phyloP scores from a whole-genome alignment of 2,113 vertebrate species.

The Pipa parva region DNA sequence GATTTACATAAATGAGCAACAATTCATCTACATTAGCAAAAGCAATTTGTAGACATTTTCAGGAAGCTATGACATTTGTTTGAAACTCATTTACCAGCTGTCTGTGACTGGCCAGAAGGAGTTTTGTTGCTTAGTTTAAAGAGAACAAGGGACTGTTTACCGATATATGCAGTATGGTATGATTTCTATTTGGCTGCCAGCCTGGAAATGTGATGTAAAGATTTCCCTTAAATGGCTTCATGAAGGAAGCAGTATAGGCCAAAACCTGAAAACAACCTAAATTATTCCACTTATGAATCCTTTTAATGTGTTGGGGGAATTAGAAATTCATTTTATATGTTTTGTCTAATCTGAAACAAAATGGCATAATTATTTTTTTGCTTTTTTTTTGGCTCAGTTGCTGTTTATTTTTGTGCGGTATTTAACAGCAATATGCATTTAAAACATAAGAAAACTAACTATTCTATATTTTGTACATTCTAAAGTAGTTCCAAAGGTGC shows the following conservation, averaged over 20 bases:
- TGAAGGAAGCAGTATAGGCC: slow-evolving; percentile 22
- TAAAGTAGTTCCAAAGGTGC: too few relatives aligned
- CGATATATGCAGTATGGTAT: slow-evolving; percentile 18
- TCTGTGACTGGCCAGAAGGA: slow-evolving; percentile 27
- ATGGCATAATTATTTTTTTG: not conserved
- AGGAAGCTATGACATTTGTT: slow-evolving; percentile 41
- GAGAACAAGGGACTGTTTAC: slow-evolving; percentile 31
- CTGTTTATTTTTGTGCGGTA: too few relatives aligned
- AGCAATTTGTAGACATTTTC: slow-evolving; percentile 40
- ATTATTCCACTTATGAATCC: slow-evolving; percentile 11
- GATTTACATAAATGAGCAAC: slow-evolving; percentile 41
- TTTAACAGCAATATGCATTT: too few relatives aligned
- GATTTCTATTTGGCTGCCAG: slow-evolving; percentile 1
- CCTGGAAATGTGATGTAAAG: slow-evolving; percentile 35
- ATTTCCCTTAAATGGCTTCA: slow-evolving; percentile 16
- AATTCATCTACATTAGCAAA: slow-evolving; percentile 40
- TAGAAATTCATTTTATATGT: not conserved
- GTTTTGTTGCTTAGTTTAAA: slow-evolving; percentile 26
- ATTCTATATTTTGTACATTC: too few relatives aligned
- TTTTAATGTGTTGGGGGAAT: not conserved
- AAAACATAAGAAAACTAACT: too few relatives aligned
- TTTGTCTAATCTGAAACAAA: not conserved
- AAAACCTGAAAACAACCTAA: not conserved
- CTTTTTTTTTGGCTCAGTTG: not conserved
- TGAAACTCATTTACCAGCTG: slow-evolving; percentile 42